These are phyloP conservation scores for Formica exsecta DNA, from an alignment of 1,140 invertebrate species.

Conservation along the genomic window DNA sequence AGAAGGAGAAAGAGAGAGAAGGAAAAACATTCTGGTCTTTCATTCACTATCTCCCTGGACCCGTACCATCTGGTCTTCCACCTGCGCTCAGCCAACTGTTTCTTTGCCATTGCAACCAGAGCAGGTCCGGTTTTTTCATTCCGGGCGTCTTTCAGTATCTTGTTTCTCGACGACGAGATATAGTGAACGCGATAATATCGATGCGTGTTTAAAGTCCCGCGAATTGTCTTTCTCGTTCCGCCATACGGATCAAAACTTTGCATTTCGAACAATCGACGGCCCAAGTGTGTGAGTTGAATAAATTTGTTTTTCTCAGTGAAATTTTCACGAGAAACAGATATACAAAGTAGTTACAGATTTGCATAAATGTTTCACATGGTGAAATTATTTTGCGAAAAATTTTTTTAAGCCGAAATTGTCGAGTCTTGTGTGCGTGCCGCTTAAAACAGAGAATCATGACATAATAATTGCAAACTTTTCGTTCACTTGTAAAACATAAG, in stretches of 20 bases:
- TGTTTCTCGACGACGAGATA: conserved; percentile 42
- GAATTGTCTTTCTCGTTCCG: neutral
- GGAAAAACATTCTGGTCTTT: conserved; percentile 29
- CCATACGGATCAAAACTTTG: neutral
- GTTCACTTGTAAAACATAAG: neutral
- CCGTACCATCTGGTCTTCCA: conserved; percentile 69
- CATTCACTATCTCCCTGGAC: conserved; percentile 68
- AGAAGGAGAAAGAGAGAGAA: conserved; percentile 1
- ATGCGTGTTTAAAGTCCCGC: conserved; percentile 7
- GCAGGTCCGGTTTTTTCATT: conserved; percentile 65
- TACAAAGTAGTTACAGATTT: neutral
- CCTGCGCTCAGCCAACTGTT: conserved; percentile 68
- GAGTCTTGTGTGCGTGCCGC: neutral
- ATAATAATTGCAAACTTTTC: neutral
- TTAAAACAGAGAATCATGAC: neutral
- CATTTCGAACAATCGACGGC: neutral
- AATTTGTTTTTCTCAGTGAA: neutral
- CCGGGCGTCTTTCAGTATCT: conserved; percentile 42
- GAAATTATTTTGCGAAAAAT: neutral
- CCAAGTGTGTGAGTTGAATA: neutral
- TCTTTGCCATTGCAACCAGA: conserved; percentile 63
- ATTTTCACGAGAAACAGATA: neutral
- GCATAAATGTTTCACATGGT: neutral
- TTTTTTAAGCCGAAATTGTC: neutral
- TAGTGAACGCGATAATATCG: conserved; percentile 18